Base-by-base conservation (phyloP, 2,888 invertebrate species). In the Aromia moschata region DNA sequence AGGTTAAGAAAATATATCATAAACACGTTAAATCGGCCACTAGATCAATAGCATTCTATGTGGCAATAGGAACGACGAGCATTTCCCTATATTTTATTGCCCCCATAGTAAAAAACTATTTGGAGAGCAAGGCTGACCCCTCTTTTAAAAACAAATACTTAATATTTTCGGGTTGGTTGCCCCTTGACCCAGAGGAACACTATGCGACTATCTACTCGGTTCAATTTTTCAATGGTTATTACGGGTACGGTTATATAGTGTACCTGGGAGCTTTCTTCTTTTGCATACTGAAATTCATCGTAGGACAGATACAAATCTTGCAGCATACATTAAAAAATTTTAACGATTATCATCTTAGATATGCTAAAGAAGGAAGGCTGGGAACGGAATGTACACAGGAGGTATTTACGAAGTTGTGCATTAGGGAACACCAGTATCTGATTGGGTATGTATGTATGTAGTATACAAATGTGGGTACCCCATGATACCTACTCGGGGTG, bases 101-200 rank as follows among this genome's bases (percentile, higher is more conserved):
- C 2, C 68, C 70, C 3, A 15, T 68, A 38, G 47, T 64, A 4
- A 62, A 53, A 33, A 67, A 64, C 36, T 33, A 56, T 7, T 10
- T 63, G 25, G 58, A 58, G 20, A 41, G 52, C 33, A 46, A 59
- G 25, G 56, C 64, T 15, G 52, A 59, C 20, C 46, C 51, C 7
- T 64, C 60, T 7, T n/a, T 54, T 12, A 57, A 54, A 38, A 17
- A 60, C 1, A 68, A 62, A 46, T 57, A 63, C 45, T 60, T 65
- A 14, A 66, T 70, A 33, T 58, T 65, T 14, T 59, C 49, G n/a
- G 63, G 59, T 41, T 68, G 68, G 64, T 66, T 60, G 30, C 70
- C 70, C 2, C 67, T 68, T 44, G 64, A 70, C 31, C 58, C 65
- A 5, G 52, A 67, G 44, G 36, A 57, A 56, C 57, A 65, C 44